Base-by-base conservation (phyloP, 2,113 vertebrate species). In the Sterna hirundo region DNA sequence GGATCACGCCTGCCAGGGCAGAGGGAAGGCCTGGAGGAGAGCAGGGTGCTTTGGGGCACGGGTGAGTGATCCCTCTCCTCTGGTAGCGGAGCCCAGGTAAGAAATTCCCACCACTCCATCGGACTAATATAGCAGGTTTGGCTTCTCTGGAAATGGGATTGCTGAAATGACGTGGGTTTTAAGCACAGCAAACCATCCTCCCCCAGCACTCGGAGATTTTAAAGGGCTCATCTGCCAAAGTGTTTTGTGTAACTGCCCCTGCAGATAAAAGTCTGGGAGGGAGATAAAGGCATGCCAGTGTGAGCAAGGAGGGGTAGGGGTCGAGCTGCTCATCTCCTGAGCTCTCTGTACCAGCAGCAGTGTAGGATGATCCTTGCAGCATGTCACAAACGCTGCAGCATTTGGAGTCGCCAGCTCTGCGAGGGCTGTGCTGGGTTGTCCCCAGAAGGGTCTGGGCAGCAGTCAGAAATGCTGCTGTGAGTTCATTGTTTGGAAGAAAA, bases 321-420 rank as follows among this genome's bases (percentile, higher is more conserved):
- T 68, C 3, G 11, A 79, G 52, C 75, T 72, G 57, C 70, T 85
- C 57, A 22, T 72, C n/a, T 71, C 30, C 51, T 85, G 70, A 79
- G 49, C 20, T 88, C 65, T 71, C 52, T 52, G 40, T 76, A 38
- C 18, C 2, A 5, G 61, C 32, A 55, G 47, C 38, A 51, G 52
- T 21, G 6, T 42, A 20, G 61, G 52, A 36, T 10, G 13, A 9
- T 70, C 57, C 26, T 47, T 85, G 54, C 52, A 71, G 77, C 61
- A 8, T 52, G 21, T 72, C 54, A 26, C 1, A 0, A n/a, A 36
- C n/a, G 36, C 34, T 88, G 47, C 70, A 47, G 57, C 1, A 0
- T 83, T 94, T 38, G 57, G 30, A 15, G 13, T 81, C 38, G 27
- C 27, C 85, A 66, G 68, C 64, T 49, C 69, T 27, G 38, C 21